These are phyloP conservation scores for Chrysogorgia sp. DNA, from an alignment of 92 coral and sea anemone genomes.

Conservation along the genomic window DNA sequence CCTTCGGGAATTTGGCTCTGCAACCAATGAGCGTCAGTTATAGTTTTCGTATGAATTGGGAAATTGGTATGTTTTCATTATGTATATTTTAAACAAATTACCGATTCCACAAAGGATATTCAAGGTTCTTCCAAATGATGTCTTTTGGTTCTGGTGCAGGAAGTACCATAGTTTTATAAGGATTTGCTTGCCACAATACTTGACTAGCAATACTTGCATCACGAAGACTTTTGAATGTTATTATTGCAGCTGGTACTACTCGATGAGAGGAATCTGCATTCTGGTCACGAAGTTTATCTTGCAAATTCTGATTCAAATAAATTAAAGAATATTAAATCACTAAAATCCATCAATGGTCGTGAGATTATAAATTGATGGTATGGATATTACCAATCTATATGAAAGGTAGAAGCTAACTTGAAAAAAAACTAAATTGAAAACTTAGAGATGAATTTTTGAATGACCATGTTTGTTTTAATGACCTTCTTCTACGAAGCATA, in stretches of 20 bases:
- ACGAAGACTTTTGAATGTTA: slow-evolving; percentile 77
- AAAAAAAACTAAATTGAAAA: too few species aligned
- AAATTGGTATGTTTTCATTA: too few species aligned
- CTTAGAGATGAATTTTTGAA: too few species aligned
- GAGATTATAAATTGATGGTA: too few species aligned
- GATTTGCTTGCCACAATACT: slow-evolving; percentile 75
- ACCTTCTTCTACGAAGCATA: too few species aligned
- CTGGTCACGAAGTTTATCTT: slow-evolving; percentile 54
- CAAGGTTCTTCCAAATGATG: slow-evolving; percentile 82
- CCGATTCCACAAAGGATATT: slow-evolving; percentile 64
- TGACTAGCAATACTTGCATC: slow-evolving; percentile 79
- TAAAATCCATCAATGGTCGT: not conserved
- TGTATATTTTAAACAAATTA: not conserved
- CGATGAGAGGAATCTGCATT: slow-evolving; percentile 61
- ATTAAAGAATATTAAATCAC: not conserved
- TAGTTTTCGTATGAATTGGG: too few species aligned
- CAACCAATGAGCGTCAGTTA: too few species aligned
- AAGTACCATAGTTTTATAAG: slow-evolving; percentile 58
- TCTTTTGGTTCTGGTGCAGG: slow-evolving; percentile 82
- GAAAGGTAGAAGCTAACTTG: too few species aligned
- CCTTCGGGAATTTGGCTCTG: too few species aligned
- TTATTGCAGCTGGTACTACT: slow-evolving; percentile 71
- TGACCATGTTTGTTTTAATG: too few species aligned
- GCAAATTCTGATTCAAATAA: slow-evolving; percentile 52
- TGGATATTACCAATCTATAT: too few species aligned